Evolutionary conservation across 2,113 vertebrate genomes (phyloP), one percentile per base, ranked within the genome.

Genomic region (Syngnathus scovelli): DNA sequence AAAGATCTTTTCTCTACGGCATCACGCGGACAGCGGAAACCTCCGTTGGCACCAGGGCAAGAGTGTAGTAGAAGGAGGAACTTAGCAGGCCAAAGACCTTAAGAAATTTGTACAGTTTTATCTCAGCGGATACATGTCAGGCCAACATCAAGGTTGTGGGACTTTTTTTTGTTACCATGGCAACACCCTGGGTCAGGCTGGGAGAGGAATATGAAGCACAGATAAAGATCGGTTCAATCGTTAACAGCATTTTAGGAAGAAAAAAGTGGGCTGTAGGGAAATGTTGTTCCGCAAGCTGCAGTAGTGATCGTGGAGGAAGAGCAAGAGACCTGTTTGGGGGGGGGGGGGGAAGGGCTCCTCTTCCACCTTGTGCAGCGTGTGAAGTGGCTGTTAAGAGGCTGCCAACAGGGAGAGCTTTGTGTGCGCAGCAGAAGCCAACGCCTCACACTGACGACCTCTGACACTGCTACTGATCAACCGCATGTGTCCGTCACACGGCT

Each of bases 351-450:
- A 49, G n/a, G n/a, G 7, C 48, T 51, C 18, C 85, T 83, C 82
- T 74, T 83, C 84, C 83, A 86, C 89, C 85, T 89, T 86, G 84
- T 70, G 74, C 78, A 78, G 82, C 4, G 90, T 91, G 91, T 92
- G 89, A 89, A 93, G 90, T 90, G 91, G 92, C 93, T 93, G 89
- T 89, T 91, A 90, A 93, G 85, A 91, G 89, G 74, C 87, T 83
- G 70, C 5, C 80, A 92, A 94, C 92, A 93, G 89, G 88, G 75
- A 78, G 66, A 33, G 85, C 91, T 93, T 94, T 94, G 90, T 94
- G 73, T 72, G 68, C 52, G 66, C 67, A n/a, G 67, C 51, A 58
- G 83, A 82, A 84, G 72, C 74, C 70, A 70, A 73, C 5, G 68
- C 56, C 69, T 66, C 70, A 6, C 83, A 76, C 72, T 70, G 72